Percentiles rank a stretch among this genome's conserved stretches.
Evolutionary conservation across 2,113 vertebrate genomes (phyloP).

Genomic region (Malurus elegans): DNA sequence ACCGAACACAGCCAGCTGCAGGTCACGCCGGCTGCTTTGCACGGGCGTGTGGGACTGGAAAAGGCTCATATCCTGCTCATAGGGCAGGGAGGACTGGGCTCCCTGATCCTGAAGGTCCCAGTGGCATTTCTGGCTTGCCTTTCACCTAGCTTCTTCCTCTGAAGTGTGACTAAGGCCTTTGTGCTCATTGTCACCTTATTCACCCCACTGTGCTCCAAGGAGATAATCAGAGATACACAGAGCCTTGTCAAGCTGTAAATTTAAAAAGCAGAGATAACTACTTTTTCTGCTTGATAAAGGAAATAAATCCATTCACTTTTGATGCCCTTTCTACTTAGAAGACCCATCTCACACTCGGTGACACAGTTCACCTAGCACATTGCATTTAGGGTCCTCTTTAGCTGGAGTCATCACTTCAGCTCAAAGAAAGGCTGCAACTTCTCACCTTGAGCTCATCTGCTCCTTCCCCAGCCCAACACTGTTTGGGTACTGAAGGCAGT

Average conservation of each 20-base stretch:
- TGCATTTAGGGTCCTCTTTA: neutral
- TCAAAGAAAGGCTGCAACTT: neutral
- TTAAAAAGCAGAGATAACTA: neutral
- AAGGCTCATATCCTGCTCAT: neutral
- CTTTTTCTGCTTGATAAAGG: neutral
- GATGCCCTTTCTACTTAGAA: neutral
- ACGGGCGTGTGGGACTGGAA: rapidly evolving
- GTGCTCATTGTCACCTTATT: neutral
- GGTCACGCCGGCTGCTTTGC: neutral
- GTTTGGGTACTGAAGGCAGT: neutral
- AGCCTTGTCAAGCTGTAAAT: neutral
- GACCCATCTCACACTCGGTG: neutral
- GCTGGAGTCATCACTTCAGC: neutral
- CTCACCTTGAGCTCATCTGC: neutral
- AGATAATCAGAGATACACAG: neutral
- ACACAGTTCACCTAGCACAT: neutral
- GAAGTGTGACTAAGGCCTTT: neutral
- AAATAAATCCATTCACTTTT: neutral
- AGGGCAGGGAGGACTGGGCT: neutral
- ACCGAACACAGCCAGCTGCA: rapidly evolving
- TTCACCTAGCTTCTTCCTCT: neutral
- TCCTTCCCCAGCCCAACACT: neutral
- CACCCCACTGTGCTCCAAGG: neutral
- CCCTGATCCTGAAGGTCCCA: neutral
- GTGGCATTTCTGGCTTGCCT: neutral